Percentiles rank a stretch among this genome's conserved stretches.
phyloP scores from a whole-genome alignment of 1,140 invertebrate genomes.

The Lepidurus packardi region DNA sequence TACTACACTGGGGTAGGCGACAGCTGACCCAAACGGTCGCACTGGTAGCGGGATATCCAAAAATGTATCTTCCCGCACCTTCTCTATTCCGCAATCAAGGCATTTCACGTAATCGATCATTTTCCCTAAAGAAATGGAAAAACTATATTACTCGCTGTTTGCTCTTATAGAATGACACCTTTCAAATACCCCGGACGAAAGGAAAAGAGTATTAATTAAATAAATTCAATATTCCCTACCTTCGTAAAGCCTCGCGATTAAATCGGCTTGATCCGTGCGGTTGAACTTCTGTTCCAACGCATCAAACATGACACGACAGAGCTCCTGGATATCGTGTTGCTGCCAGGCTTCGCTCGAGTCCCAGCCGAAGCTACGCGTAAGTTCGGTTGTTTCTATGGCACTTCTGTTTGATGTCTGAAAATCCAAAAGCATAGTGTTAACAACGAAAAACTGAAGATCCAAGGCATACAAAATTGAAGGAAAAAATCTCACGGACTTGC shows the following conservation, averaged over 20 bases:
- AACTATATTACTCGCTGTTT: neutral
- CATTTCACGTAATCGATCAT: conserved; percentile 91
- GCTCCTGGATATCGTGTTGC: conserved; percentile 87
- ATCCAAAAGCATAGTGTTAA: conserved; percentile 30
- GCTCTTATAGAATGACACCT: neutral
- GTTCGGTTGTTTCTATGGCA: conserved; percentile 78
- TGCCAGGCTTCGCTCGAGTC: conserved; percentile 84
- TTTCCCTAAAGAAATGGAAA: conserved; percentile 54
- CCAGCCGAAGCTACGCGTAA: conserved; percentile 88
- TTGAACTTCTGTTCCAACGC: conserved; percentile 80
- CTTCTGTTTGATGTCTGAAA: conserved; percentile 62
- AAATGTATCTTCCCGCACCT: conserved; percentile 75
- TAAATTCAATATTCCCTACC: conserved; percentile 42
- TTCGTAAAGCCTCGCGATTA: conserved; percentile 72
- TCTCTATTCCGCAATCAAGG: conserved; percentile 77
- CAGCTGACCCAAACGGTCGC: conserved; percentile 70
- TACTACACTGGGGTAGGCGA: conserved; percentile 73
- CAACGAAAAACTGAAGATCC: neutral
- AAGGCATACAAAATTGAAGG: no score
- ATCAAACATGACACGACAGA: conserved; percentile 89
- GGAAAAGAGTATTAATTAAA: conserved; percentile 30
- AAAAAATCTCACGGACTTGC: conserved; percentile 50
- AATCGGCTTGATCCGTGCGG: conserved; percentile 72
- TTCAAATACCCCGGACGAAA: conserved; percentile 23
- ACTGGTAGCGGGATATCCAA: conserved; percentile 81